Conservation (phyloP, 2,113 vertebrate genomes). For the Pachypanchax playfairii region DNA sequence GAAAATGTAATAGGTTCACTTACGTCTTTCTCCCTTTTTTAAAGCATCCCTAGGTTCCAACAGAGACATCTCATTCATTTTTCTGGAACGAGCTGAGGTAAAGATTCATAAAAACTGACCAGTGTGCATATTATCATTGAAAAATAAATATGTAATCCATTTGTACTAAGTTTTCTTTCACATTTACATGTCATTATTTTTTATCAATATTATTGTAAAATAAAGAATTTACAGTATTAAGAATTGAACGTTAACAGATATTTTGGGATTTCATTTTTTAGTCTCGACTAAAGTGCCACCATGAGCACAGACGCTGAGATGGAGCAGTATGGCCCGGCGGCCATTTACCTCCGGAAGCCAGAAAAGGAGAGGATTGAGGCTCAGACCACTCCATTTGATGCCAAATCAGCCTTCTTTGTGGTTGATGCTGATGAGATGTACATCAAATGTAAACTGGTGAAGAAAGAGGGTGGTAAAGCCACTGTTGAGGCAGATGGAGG, state of each 20-base stretch:
- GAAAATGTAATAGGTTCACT: too few relatives aligned
- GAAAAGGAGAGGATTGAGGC: slow-evolving; percentile 43
- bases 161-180: neutral
- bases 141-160: slow-evolving; percentile 20
- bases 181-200: too few relatives aligned
- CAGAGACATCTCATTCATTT: neutral
- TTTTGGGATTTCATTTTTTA: too few relatives aligned
- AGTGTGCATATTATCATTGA: slow-evolving; percentile 81
- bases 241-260: too few relatives aligned
- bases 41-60: slow-evolving; percentile 12
- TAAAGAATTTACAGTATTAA: too few relatives aligned
- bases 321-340: slow-evolving; percentile 29
- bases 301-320: slow-evolving; percentile 45
- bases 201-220: too few relatives aligned
- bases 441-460: slow-evolving; percentile 44
- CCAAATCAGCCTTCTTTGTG: slow-evolving; percentile 45
- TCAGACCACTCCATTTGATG: slow-evolving; percentile 47
- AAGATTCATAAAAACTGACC: slow-evolving; percentile 59
- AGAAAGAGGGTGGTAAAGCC: slow-evolving; percentile 50
- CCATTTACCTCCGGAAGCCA: slow-evolving; percentile 41
- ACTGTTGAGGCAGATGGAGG: slow-evolving; percentile 36
- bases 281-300: slow-evolving; percentile 21
- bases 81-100: slow-evolving; percentile 25
- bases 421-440: slow-evolving; percentile 23
- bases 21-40: neutral